Base-by-base conservation (phyloP, 2,797 vertebrate species). In the Chromis chromis region DNA sequence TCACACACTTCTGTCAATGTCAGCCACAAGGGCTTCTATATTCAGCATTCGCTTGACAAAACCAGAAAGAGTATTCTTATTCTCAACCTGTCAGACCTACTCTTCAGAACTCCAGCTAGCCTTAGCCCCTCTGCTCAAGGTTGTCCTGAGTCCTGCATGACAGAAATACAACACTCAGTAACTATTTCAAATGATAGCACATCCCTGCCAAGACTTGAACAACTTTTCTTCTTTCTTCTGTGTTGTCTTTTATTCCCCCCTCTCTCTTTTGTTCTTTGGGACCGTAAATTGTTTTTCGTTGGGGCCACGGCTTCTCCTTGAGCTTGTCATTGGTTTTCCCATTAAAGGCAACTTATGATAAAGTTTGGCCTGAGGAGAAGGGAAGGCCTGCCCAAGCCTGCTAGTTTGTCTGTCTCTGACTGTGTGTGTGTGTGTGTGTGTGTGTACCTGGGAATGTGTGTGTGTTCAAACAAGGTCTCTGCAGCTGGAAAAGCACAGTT, bases 261-360 rank as follows among this genome's bases (percentile, higher is more conserved):
- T 42, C 42, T 44, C 17, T 44, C 17, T 74, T 85, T 77, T 79
- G 65, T 81, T 82, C 78, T 87, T 70, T 58, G 40, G 52, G 66
- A 70, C 61, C 21, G 75, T 84, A 88, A 84, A 87, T 86, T 81
- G 83, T 83, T 81, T 80, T 78, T 19, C 21, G 53, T 62, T 25
- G 33, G 76, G 70, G 62, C 78, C 54, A 58, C 3, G n/a, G 55
- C 65, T 77, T 89, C 84, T 81, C 90, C 87, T 91, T 90, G 86
- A 82, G 85, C 77, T 84, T 89, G 87, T 90, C 86, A 88, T 90
- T 89, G 82, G 40, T 76, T 82, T 83, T 84, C 74, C 74, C 61
- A 86, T 81, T 86, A 84, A 81, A 80, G 60, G 53, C 21, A 27
- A 88, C 84, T 90, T 86, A 84, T 86, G 85, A 88, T 89, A 72